phyloP scores from a whole-genome alignment of 2,888 invertebrate species.

The Bombylius discolor region DNA sequence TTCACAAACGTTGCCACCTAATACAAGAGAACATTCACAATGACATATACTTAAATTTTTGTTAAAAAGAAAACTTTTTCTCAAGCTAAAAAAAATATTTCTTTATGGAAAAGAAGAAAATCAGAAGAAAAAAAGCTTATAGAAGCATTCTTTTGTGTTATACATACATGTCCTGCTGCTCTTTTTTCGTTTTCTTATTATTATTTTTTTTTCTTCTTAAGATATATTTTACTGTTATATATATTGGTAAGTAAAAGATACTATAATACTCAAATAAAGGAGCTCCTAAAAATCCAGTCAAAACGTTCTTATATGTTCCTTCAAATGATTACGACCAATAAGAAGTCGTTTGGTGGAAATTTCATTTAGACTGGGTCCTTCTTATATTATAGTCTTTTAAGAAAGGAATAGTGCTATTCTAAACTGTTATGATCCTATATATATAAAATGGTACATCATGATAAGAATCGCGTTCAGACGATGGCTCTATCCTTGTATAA shows the following conservation, averaged over 20 bases:
- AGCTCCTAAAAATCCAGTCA: slow-evolving; percentile 13
- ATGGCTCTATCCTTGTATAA: slow-evolving; percentile 6
- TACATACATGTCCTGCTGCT: background rate
- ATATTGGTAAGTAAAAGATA: background rate
- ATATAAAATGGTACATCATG: slow-evolving; percentile 14
- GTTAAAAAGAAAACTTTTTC: background rate
- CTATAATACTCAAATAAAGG: background rate
- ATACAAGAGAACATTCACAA: slow-evolving; percentile 7
- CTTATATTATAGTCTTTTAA: slow-evolving; percentile 2
- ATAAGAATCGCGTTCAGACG: slow-evolving; percentile 15
- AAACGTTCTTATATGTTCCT: slow-evolving; percentile 14
- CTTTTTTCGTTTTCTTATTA: background rate
- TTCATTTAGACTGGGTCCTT: slow-evolving; percentile 13
- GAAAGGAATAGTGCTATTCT: slow-evolving; percentile 7
- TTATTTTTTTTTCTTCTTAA: background rate
- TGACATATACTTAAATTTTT: slow-evolving; percentile 1
- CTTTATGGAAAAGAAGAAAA: background rate
- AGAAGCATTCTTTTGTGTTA: background rate
- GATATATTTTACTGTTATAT: too few relatives aligned
- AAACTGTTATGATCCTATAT: slow-evolving; percentile 8
- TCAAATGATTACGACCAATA: slow-evolving; percentile 23
- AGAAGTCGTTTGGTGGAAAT: slow-evolving; percentile 21
- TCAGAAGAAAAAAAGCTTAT: background rate
- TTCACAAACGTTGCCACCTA: slow-evolving; percentile 14
- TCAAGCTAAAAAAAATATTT: background rate